Percentiles rank a stretch among this genome's conserved stretches.
Conservation (phyloP, 2,797 vertebrate species). For the Phrynocephalus guinanensis region DNA sequence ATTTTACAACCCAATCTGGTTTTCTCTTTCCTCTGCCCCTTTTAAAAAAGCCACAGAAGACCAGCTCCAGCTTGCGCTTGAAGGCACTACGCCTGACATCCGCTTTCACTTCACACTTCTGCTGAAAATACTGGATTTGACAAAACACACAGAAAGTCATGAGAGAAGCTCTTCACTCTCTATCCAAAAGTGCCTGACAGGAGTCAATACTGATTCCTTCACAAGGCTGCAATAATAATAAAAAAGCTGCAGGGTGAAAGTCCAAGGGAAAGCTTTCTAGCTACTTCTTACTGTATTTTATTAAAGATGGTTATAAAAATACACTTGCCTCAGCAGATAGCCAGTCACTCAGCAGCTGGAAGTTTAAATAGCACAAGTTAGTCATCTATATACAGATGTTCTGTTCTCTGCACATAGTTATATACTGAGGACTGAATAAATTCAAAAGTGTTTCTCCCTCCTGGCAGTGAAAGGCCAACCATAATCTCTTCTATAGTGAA, state of each 20-base stretch:
- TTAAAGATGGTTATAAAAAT: conserved; percentile 68
- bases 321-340: conserved; percentile 72
- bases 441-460: conserved; percentile 37
- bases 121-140: conserved; percentile 84
- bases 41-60: conserved; percentile 71
- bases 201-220: conserved; percentile 86
- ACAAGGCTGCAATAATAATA: conserved; percentile 65
- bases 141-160: conserved; percentile 81
- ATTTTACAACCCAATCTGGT: conserved; percentile 63
- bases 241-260: conserved; percentile 77
- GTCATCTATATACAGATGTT: conserved; percentile 46
- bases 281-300: conserved; percentile 61
- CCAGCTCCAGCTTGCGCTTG: conserved; percentile 83
- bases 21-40: neutral
- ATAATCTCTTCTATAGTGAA: conserved; percentile 45
- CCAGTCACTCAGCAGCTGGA: conserved; percentile 52
- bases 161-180: conserved; percentile 73
- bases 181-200: conserved; percentile 77
- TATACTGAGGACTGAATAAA: conserved; percentile 32
- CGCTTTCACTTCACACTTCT: conserved; percentile 87
- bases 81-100: conserved; percentile 86
- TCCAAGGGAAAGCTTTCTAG: conserved; percentile 70
- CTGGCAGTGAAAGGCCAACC: neutral
- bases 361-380: conserved; percentile 61
- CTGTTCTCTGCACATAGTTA: conserved; percentile 32